Percentiles rank a stretch among this genome's conserved stretches.
Conservation (phyloP, 2,797 vertebrate genomes). For the Eospalax fontanierii region DNA sequence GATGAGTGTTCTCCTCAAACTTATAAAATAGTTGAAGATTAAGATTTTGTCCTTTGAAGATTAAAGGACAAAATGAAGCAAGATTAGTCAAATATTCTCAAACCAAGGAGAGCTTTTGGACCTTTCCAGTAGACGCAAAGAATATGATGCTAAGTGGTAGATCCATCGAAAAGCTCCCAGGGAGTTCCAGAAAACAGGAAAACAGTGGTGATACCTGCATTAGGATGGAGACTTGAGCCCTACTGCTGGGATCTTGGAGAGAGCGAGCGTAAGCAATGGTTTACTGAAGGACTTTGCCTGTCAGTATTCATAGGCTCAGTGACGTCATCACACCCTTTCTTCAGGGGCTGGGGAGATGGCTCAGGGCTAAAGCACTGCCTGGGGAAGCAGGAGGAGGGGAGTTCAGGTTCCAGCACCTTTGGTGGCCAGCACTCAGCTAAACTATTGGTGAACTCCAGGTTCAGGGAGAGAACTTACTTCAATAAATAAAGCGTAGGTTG, state of each 20-base stretch:
- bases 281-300: neutral
- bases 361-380: too few species aligned
- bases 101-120: neutral
- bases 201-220: neutral
- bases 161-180: neutral
- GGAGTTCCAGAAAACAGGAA: neutral
- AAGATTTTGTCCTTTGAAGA: too few species aligned
- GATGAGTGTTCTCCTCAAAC: neutral
- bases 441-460: neutral
- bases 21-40: neutral
- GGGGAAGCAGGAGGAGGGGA: too few species aligned
- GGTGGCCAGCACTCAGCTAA: neutral
- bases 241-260: too few species aligned
- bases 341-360: neutral
- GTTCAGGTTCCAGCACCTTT: neutral
- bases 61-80: neutral
- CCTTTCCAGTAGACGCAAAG: fast-evolving
- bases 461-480: neutral
- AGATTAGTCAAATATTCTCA: neutral
- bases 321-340: neutral
- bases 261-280: fast-evolving
- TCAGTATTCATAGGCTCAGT: neutral
- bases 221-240: neutral
- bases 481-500: neutral
- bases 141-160: neutral